Base-by-base conservation (phyloP, 1,140 invertebrate genomes). In the Lasioglossum baleicum region DNA sequence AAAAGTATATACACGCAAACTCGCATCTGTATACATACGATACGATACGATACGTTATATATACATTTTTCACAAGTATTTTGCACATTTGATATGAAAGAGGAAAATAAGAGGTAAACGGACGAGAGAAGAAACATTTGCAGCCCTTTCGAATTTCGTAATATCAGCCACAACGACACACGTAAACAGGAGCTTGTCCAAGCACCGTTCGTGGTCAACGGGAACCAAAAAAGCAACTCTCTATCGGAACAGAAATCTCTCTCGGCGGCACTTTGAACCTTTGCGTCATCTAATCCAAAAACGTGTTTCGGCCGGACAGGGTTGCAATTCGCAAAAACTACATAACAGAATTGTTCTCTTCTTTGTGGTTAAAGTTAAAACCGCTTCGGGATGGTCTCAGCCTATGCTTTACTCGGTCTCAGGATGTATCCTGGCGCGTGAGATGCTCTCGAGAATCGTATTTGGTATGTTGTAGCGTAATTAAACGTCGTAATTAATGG, bases 61-160 rank as follows among this genome's bases (percentile, higher is more conserved):
- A 87, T 89, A 89, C 88, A 90, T 93, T 93, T 92, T 92, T 90
- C 90, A 92, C 90, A 83, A 92, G 87, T 92, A 91, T 93, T 92
- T 92, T 92, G 90, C 92, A 91, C 90, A 90, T 92, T 92, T 92
- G 89, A 91, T 92, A 92, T 91, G 87, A 87, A 88, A 76, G 75
- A 75, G 78, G 84, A 83, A 48, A 83, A 69, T 82, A 81, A 65
- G 85, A 75, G 81, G 71, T 69, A 77, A 17, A 84, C 72, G 51
- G 51, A 89, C 76, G 74, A 60, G 48, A 69, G 64, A 73, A 63
- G 60, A 81, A 86, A 85, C 73, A 84, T 53, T 84, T 84, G 82
- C 87, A 88, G 87, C 85, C 85, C 85, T 87, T 81, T 66, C 82
- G 85, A 86, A 84, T 87, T 87, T 89, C 88, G 5, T 17, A 48